These are phyloP conservation scores for Cheilosia grossa DNA, from an alignment of 2,888 invertebrate species.

Conservation along the genomic window DNA sequence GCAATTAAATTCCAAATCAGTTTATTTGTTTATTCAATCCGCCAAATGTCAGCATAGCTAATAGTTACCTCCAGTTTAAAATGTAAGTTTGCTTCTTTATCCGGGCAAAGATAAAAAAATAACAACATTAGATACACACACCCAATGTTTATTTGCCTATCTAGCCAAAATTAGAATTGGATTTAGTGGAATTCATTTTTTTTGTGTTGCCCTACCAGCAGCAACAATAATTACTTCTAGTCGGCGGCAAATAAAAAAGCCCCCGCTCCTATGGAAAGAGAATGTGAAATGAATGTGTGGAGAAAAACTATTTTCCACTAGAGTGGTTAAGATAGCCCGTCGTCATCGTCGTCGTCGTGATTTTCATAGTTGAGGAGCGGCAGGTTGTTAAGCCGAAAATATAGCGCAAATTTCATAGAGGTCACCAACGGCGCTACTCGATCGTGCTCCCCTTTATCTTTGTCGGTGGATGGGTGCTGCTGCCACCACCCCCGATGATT, in stretches of 20 bases:
- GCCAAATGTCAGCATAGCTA: constrained; percentile 23
- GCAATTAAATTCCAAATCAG: constrained; percentile 8
- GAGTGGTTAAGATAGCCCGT: constrained; percentile 30
- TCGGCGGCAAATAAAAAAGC: constrained; percentile 12
- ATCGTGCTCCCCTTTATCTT: constrained; percentile 24
- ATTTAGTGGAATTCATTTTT: constrained; percentile 55
- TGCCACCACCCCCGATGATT: constrained; percentile 50
- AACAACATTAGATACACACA: constrained; percentile 37
- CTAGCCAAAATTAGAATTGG: constrained; percentile 61
- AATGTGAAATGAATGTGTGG: constrained; percentile 19
- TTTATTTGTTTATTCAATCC: constrained; percentile 28
- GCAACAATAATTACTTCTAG: constrained; percentile 29
- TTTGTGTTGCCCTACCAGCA: constrained; percentile 33
- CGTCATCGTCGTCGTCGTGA: constrained; percentile 33
- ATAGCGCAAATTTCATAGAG: constrained; percentile 42
- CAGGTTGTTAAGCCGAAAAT: constrained; percentile 59
- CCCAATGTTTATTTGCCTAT: constrained; percentile 47
- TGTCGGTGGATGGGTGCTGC: constrained; percentile 25
- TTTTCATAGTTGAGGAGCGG: constrained; percentile 8
- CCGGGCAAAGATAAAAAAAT: constrained; percentile 14
- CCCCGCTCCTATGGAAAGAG: background rate
- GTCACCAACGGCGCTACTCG: constrained; percentile 25
- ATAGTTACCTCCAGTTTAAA: constrained; percentile 19
- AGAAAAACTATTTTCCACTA: constrained; percentile 36
- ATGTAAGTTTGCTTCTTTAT: constrained; percentile 53